Conservation (phyloP, 2,797 vertebrate species). For the Tolypeutes matacus region DNA sequence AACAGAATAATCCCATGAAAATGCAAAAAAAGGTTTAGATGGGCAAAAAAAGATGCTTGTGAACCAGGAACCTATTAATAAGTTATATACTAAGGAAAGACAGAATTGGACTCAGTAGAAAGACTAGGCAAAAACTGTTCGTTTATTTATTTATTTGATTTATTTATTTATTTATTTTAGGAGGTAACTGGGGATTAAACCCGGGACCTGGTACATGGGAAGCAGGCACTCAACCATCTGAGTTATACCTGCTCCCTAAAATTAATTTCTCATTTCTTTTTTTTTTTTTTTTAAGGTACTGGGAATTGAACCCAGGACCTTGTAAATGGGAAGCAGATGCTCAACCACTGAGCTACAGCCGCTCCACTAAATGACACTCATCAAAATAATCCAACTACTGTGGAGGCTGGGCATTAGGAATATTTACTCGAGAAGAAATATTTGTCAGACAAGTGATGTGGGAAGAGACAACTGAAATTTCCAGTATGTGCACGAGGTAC, state of each 20-base stretch:
- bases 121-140: not conserved
- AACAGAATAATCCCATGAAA: conserved; percentile 15
- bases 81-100: not conserved
- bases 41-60: not conserved
- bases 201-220: too few species aligned
- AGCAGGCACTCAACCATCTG: too few species aligned
- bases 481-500: not conserved
- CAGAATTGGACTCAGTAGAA: not conserved
- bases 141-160: not conserved
- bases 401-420: not conserved
- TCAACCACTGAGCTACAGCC: too few species aligned
- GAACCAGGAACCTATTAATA: not conserved
- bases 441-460: not conserved
- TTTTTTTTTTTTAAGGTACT: too few species aligned
- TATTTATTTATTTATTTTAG: too few species aligned
- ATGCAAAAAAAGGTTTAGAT: not conserved
- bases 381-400: not conserved
- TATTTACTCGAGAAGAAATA: not conserved
- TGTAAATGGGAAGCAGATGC: too few species aligned
- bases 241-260: too few species aligned
- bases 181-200: too few species aligned
- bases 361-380: not conserved
- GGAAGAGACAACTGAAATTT: not conserved
- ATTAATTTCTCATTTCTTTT: too few species aligned
- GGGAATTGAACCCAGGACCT: too few species aligned